Base-by-base conservation (phyloP, 2,113 vertebrate genomes). In the Cochlearius cochlearius region DNA sequence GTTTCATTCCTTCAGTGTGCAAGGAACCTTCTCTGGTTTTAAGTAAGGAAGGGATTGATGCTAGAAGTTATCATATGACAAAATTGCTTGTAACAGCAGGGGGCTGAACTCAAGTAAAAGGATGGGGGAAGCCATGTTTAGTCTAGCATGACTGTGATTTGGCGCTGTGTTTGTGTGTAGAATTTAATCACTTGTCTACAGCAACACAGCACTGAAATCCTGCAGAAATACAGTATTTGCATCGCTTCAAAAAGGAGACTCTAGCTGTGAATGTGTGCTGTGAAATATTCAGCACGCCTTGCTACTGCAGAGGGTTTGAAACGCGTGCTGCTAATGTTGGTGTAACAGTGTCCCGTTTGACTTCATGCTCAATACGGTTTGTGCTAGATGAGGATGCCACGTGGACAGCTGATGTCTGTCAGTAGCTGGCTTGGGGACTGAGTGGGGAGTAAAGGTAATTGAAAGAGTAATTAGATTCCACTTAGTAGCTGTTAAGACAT, bases 401-500 rank as follows among this genome's bases (percentile, higher is more conserved):
- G 43, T 7, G 50, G 77, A 86, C 88, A 85, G 79, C 86, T 92
- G 94, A 86, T 95, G 39, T 17, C 95, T 91, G 82, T 93, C 92
- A 91, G 87, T 39, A 90, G 79, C 91, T 93, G 81, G 83, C 83
- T 90, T 79, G 47, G 77, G 63, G 73, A 91, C 50, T 20, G 36
- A n/a, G 53, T 87, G 74, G 76, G 73, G 64, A 88, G 60, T 71
- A 77, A 96, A 84, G 72, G 86, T 88, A 92, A 89, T 80, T 90
- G 73, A 89, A 93, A 93, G 79, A 86, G 55, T 83, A 94, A 96
- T 92, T 91, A 92, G 73, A 92, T 92, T 95, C 87, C 50, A 87
- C 86, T 92, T 88, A 92, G 89, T 79, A 81, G 62, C 74, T 95
- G 76, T 95, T 93, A 86, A 90, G n/a, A 72, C 85, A 87, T 91